Evolutionary conservation across 2,888 invertebrate genomes (phyloP).

Genomic region (Dynastes hyllus): DNA sequence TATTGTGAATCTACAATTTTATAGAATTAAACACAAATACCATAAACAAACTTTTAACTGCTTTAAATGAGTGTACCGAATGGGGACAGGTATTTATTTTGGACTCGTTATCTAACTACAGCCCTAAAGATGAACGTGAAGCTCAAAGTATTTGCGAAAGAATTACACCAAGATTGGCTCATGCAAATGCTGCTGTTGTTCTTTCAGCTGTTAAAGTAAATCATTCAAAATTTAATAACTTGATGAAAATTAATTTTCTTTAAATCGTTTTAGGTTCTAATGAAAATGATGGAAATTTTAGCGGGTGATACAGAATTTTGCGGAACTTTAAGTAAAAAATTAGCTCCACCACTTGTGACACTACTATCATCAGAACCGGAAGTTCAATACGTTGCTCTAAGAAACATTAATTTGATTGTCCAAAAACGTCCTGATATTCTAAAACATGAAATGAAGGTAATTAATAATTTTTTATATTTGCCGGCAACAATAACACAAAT

Average conservation of each 20-base stretch:
- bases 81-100: slow-evolving; percentile 99
- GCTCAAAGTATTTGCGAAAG: slow-evolving; percentile 99
- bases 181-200: slow-evolving; percentile 99
- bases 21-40: slow-evolving; percentile 96
- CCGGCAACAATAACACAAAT: not conserved
- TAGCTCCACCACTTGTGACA: slow-evolving; percentile 99
- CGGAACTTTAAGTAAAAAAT: slow-evolving; percentile 93
- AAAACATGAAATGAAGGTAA: slow-evolving; percentile 99
- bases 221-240: not conserved
- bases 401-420: slow-evolving; percentile 99
- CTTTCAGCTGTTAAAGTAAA: slow-evolving; percentile 96
- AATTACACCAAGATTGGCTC: slow-evolving; percentile 96
- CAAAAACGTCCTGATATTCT: slow-evolving; percentile 99
- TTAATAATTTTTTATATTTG: not conserved
- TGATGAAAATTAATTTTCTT: not conserved
- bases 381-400: slow-evolving; percentile 98
- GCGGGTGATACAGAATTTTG: slow-evolving; percentile 96
- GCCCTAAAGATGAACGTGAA: slow-evolving; percentile 96
- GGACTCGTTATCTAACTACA: slow-evolving; percentile 97
- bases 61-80: slow-evolving; percentile 99
- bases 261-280: slow-evolving; percentile 77
- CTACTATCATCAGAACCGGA: slow-evolving; percentile 98
- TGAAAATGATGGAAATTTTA: slow-evolving; percentile 99
- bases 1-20: slow-evolving; percentile 40
- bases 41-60: slow-evolving; percentile 97